Base-by-base conservation (phyloP, 2,888 invertebrate genomes). In the Volucella inanis region DNA sequence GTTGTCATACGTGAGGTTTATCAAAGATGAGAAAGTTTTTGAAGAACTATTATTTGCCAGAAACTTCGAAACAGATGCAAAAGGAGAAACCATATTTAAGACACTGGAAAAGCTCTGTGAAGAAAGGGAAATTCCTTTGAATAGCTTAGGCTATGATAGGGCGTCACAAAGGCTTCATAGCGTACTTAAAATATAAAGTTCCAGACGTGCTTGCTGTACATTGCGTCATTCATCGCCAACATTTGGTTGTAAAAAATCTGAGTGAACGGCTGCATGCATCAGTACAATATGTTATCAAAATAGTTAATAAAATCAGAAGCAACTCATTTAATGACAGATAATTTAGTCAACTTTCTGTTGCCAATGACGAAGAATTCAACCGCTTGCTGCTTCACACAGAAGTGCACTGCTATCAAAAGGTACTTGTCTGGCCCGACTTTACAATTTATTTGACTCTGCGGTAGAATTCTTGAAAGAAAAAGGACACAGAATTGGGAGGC, bases 1-100 rank as follows among this genome's bases (percentile, higher is more conserved):
- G 47, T n/a, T 65, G 22, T 45, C 49, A 11, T 65, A 65, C 49
- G 43, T 65, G 47, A 45, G 65, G 49, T 65, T 47, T 65, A 65
- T 65, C 10, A 65, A 65, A 49, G 65, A 54, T 12, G 38, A 54
- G 31, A 18, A 54, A 22, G 22, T 31, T 11, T 54, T 0, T 22
- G 3, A 54, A 65, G 65, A 65, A 65, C 65, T 65, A n/a, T 43
- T 62, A 9, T 62, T 62, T 62, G 62, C 47, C 45, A 49, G 47
- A 49, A 47, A 65, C 47, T 49, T 65, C 22, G 65, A 65, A 10
- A 65, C 65, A 8, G 31, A 65, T 22, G 15, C 49, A 49, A 65
- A 49, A 45, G 65, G 47, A 4, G 64, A 65, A 65, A 47, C 18
- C 49, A 65, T 45, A 15, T 49, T 65, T n/a, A 45, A 65, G 12